Conservation (phyloP, 64 coral and sea anemone genomes). For the Astreopora myriophthalma region DNA sequence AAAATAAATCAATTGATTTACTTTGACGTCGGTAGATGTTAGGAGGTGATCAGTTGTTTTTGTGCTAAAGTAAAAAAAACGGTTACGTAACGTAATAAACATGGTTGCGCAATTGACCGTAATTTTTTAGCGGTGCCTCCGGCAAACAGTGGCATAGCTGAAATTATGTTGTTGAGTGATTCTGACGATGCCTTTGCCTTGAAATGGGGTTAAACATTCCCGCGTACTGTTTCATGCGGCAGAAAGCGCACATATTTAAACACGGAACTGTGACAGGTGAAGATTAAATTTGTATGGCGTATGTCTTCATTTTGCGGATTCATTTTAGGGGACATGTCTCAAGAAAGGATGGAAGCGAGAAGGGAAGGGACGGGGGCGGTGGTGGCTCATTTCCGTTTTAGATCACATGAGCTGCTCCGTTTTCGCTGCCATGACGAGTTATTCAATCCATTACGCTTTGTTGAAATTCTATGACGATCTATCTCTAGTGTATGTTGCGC, state of each 20-base stretch:
- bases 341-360: no score
- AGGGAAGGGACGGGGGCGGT: no score
- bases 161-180: not conserved
- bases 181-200: not conserved
- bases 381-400: no score
- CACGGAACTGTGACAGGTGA: not conserved
- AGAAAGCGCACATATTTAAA: no score
- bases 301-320: not conserved
- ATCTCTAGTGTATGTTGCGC: not conserved
- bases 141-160: not conserved
- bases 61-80: not conserved
- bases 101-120: not conserved
- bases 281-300: slow-evolving; percentile 18
- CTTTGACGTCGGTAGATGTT: not conserved
- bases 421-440: no score
- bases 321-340: not conserved
- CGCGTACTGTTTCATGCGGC: no score
- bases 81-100: not conserved
- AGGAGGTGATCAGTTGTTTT: not conserved
- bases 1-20: not conserved
- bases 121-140: not conserved
- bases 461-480: no score
- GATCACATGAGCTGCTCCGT: no score
- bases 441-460: no score
- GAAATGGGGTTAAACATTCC: not conserved